Evolutionary conservation across 2,797 vertebrate species (phyloP).

Genomic region (Setipinna tenuifilis): DNA sequence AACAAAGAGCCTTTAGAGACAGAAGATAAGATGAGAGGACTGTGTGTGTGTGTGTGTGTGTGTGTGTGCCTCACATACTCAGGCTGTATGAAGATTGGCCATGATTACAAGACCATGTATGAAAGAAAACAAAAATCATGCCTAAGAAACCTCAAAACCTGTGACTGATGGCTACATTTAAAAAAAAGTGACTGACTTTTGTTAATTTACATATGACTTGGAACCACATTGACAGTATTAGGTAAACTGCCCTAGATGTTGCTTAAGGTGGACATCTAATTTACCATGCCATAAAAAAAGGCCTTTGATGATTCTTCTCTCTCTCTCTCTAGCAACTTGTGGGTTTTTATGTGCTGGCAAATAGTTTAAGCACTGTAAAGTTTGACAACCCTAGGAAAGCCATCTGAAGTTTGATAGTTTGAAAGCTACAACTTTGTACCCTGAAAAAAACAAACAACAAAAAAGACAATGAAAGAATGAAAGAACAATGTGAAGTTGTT

Average conservation of each 20-base stretch:
- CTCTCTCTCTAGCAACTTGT: neutral
- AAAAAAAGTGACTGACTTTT: neutral
- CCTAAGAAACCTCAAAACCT: neutral
- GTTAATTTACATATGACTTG: no score
- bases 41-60: neutral
- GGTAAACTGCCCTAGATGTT: neutral
- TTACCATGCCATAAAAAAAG: constrained; percentile 28
- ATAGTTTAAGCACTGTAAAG: constrained; percentile 1
- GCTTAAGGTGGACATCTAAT: neutral
- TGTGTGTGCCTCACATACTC: neutral
- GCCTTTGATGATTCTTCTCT: no score
- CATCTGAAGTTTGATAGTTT: neutral
- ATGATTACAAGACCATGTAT: neutral
- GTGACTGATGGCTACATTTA: neutral
- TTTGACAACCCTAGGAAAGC: neutral
- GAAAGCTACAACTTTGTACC: neutral
- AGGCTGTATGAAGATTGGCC: neutral
- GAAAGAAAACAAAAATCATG: neutral
- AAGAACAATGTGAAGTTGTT: neutral
- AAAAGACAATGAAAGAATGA: neutral
- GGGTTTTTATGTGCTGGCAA: neutral
- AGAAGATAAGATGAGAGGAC: neutral
- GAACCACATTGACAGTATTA: neutral
- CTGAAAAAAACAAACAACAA: neutral
- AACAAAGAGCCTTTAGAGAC: neutral